Base-by-base conservation (phyloP, 2,888 invertebrate species). In the Ormyrus rosae region DNA sequence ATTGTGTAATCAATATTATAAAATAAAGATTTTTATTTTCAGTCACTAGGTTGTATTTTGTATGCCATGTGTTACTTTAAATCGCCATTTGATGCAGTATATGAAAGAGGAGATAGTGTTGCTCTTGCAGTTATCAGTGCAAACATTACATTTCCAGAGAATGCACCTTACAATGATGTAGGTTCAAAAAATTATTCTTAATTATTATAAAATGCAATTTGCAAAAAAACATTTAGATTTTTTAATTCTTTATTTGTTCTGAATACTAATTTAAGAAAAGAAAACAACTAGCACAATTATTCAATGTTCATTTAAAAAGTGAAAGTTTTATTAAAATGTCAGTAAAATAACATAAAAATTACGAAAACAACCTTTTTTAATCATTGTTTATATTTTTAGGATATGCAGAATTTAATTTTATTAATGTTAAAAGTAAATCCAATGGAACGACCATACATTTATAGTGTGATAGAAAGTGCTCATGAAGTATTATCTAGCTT, bases 31-130 rank as follows among this genome's bases (percentile, higher is more conserved):
- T 74, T 76, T 70, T 74, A 7, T 78, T 91, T 92, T 86, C 87
- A 95, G 97, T 96, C 96, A 76, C 91, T 97, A 83, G 97, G 97
- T 11, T 97, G 97, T 90, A 92, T 96, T 81, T 91, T 97, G 46
- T 97, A 96, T 91, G 96, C 97, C 0, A 92, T 97, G 91, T 95
- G 96, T 87, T 97, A 94, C 88, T 96, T 96, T 87, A 95, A 95
- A 88, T 96, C 96, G 61, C 97, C 97, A 0, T 97, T 95, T 90
- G 97, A 97, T 90, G 92, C 93, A 46, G 95, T 96, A 9, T 95
- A 96, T 87, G 96, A 96, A 89, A 92, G 95, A 85, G 97, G 97
- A 1, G 96, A 96, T 90, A 96, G 96, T 84, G 96, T 97, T 10
- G 96, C 97, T 60, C 91, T 97, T 83, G 97, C 97, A 78, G 96